phyloP scores from a whole-genome alignment of 2,888 invertebrate genomes.

The Aelia acuminata region DNA sequence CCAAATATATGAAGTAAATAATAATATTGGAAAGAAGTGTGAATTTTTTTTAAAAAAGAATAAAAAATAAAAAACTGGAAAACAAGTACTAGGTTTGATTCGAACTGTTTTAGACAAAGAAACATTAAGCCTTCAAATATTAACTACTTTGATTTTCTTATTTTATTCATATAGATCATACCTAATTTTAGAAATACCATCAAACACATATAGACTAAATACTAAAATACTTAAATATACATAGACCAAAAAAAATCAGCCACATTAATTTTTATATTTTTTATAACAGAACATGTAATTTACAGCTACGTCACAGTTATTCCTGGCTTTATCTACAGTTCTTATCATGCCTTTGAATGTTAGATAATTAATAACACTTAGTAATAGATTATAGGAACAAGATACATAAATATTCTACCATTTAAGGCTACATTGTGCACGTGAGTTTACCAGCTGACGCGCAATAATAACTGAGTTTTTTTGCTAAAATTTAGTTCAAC shows the following conservation, averaged over 20 bases:
- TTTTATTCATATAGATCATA: not conserved
- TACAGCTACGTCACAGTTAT: slow-evolving; percentile 26
- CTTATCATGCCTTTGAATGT: slow-evolving; percentile 48
- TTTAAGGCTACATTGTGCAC: slow-evolving; percentile 31
- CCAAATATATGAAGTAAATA: not conserved
- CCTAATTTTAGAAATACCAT: slow-evolving; percentile 24
- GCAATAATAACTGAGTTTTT: too few species aligned
- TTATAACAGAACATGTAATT: slow-evolving; percentile 34
- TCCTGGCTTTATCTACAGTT: slow-evolving; percentile 48
- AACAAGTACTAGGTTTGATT: slow-evolving; percentile 28
- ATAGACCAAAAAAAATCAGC: slow-evolving; percentile 1
- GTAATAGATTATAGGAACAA: not conserved
- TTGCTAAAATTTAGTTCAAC: not conserved
- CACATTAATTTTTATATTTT: slow-evolving; percentile 14
- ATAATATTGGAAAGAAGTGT: not conserved
- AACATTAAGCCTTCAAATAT: slow-evolving; percentile 21
- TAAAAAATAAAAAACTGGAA: not conserved
- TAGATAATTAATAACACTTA: slow-evolving; percentile 50
- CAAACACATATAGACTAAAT: slow-evolving; percentile 47
- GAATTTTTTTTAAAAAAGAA: not conserved
- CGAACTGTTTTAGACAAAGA: slow-evolving; percentile 1
- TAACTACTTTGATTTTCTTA: not conserved
- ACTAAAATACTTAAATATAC: slow-evolving; percentile 46
- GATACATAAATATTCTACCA: slow-evolving; percentile 42
- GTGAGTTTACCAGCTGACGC: slow-evolving; percentile 1